phyloP scores from a whole-genome alignment of 2,888 invertebrate genomes.

The Strigamia crassipes region DNA sequence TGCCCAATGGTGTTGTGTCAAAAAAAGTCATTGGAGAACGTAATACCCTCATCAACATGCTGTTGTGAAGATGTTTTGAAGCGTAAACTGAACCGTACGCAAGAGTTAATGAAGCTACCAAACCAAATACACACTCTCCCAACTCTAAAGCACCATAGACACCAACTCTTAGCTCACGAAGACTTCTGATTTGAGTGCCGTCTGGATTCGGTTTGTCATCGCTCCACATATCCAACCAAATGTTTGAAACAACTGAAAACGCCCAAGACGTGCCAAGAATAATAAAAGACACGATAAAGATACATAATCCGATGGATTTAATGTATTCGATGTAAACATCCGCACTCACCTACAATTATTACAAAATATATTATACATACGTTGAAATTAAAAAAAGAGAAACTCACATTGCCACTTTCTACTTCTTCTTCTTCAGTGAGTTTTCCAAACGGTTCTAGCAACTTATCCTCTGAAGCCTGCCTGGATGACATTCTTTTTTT shows the following conservation, averaged over 20 bases:
- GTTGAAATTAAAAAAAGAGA: not conserved
- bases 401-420: slow-evolving; percentile 15
- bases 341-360: not conserved
- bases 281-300: slow-evolving; percentile 72
- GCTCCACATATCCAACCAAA: slow-evolving; percentile 56
- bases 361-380: no score
- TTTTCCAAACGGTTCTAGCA: not conserved
- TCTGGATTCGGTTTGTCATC: slow-evolving; percentile 50
- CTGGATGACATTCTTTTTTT: not conserved
- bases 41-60: slow-evolving; percentile 49
- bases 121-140: slow-evolving; percentile 66
- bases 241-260: slow-evolving; percentile 83
- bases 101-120: not conserved
- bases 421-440: slow-evolving; percentile 1
- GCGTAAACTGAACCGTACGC: slow-evolving; percentile 23
- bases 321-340: slow-evolving; percentile 86
- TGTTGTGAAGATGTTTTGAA: slow-evolving; percentile 47
- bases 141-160: slow-evolving; percentile 88
- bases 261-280: slow-evolving; percentile 68
- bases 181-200: slow-evolving; percentile 65
- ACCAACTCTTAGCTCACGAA: slow-evolving; percentile 79
- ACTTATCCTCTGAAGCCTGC: not conserved
- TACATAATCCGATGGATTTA: slow-evolving; percentile 77
- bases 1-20: slow-evolving; percentile 50
- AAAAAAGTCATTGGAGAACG: slow-evolving; percentile 50